A percentile compares a stretch with the other conserved stretches of the same genome.
These are phyloP conservation scores for Zaprionus gabonicus DNA, from an alignment of 1,140 invertebrate species.

Conservation along the genomic window DNA sequence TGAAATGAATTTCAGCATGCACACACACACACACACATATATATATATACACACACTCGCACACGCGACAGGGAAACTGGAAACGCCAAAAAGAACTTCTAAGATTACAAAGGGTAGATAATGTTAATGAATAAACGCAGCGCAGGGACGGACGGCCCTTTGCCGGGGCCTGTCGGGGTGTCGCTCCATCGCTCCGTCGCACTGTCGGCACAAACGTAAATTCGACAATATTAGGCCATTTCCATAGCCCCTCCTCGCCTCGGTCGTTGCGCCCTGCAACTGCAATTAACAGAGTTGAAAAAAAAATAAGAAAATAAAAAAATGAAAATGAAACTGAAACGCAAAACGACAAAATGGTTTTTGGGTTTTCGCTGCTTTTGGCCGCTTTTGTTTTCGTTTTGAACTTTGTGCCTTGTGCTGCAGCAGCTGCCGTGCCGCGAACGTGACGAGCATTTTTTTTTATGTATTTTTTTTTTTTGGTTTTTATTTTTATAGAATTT, in stretches of 20 bases:
- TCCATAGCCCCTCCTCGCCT: conserved; percentile 21
- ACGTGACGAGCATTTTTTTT: conserved; percentile 75
- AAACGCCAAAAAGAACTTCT: conserved; percentile 49
- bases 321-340: neutral
- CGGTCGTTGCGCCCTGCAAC: conserved; percentile 26
- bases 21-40: conserved; percentile 26
- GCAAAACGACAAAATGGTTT: conserved; percentile 45
- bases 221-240: conserved; percentile 81
- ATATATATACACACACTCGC: conserved; percentile 1
- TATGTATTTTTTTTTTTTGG: conserved; percentile 6
- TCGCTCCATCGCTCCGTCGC: neutral
- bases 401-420: conserved; percentile 40
- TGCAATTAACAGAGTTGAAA: conserved; percentile 68
- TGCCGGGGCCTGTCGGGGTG: conserved; percentile 21
- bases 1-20: conserved; percentile 76
- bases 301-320: neutral
- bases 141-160: conserved; percentile 29
- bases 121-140: conserved; percentile 74
- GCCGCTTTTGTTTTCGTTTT: conserved; percentile 24
- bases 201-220: conserved; percentile 54
- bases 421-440: conserved; percentile 61
- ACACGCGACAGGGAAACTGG: conserved; percentile 57
- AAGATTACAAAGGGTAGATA: conserved; percentile 80
- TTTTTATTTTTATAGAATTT: conserved; percentile 64
- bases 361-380: conserved; percentile 17